Evolutionary conservation across 2,797 vertebrate species (phyloP).

Genomic region (Gouania willdenowi): DNA sequence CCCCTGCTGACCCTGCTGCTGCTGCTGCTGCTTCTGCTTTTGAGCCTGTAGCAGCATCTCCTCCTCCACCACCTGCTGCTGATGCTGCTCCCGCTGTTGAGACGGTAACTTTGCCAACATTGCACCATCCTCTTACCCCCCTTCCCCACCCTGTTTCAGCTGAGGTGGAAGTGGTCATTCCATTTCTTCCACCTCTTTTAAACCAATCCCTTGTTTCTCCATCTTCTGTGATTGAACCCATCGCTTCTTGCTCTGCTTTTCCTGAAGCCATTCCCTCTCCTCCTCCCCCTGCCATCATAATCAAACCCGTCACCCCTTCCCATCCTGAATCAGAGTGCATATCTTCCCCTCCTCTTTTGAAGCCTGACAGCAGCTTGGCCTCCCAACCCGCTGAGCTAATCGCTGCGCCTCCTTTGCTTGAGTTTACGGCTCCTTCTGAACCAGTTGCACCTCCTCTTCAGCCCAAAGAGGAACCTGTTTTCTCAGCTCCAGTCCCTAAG

Average conservation of each 20-base stretch:
- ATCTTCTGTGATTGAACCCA: slow-evolving; percentile 22
- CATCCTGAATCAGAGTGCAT: slow-evolving; percentile 24
- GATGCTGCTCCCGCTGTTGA: slow-evolving; percentile 38
- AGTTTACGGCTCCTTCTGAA: slow-evolving; percentile 56
- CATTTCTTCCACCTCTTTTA: slow-evolving; percentile 30
- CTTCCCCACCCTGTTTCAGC: slow-evolving; percentile 20
- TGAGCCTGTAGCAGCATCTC: slow-evolving; percentile 26
- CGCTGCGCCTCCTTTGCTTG: slow-evolving; percentile 41
- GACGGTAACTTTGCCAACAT: slow-evolving; percentile 19
- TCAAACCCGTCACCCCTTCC: slow-evolving; percentile 21
- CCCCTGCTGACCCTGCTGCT: slow-evolving; percentile 28
- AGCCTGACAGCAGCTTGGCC: slow-evolving; percentile 27
- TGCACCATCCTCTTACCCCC: slow-evolving; percentile 12
- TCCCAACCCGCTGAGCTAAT: slow-evolving; percentile 33
- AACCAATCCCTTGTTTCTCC: slow-evolving; percentile 22
- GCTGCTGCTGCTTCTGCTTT: slow-evolving; percentile 40
- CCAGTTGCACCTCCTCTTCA: slow-evolving; percentile 62
- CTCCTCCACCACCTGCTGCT: slow-evolving; percentile 21
- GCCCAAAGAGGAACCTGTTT: slow-evolving; percentile 40
- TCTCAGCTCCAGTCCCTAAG: slow-evolving; percentile 32
- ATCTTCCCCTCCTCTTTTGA: slow-evolving; percentile 26
- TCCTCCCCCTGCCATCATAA: neutral
- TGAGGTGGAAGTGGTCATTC: slow-evolving; percentile 21
- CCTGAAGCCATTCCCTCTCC: slow-evolving; percentile 5
- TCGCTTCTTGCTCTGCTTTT: slow-evolving; percentile 19